phyloP scores from a whole-genome alignment of 2,113 vertebrate genomes.

The Ginglymostoma cirratum region DNA sequence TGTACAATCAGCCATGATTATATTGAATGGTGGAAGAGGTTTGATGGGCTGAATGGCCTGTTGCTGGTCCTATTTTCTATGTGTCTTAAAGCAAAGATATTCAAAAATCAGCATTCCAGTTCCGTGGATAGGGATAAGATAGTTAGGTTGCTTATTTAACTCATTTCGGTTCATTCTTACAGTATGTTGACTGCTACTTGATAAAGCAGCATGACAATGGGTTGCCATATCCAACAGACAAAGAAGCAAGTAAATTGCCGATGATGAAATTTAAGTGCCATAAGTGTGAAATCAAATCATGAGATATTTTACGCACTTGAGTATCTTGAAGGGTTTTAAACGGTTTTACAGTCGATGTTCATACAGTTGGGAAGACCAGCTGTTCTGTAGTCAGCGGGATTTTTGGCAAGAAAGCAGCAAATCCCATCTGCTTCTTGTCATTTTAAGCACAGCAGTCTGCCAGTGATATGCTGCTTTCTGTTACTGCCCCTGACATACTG shows the following conservation, averaged over 20 bases:
- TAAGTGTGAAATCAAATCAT: constrained; percentile 11
- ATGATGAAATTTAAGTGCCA: neutral
- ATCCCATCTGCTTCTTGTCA: constrained; percentile 19
- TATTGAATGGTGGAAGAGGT: too few species aligned
- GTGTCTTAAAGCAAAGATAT: neutral
- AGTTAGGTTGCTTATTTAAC: neutral
- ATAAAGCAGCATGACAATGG: neutral
- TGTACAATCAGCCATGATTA: too few species aligned
- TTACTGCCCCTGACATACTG: neutral
- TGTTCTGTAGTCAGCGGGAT: neutral
- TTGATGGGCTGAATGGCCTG: too few species aligned
- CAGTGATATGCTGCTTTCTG: neutral
- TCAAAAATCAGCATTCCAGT: neutral
- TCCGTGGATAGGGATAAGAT: neutral
- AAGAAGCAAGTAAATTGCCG: neutral
- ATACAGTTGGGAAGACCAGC: neutral
- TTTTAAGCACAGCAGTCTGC: neutral
- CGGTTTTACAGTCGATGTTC: neutral
- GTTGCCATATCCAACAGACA: neutral
- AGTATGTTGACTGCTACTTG: neutral
- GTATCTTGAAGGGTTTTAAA: constrained; percentile 17
- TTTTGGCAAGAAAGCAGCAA: neutral
- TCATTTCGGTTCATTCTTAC: neutral
- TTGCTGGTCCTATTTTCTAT: too few species aligned
- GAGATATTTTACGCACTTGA: neutral